Base-by-base conservation (phyloP, 2,888 invertebrate species). In the Megastigmus dorsalis region DNA sequence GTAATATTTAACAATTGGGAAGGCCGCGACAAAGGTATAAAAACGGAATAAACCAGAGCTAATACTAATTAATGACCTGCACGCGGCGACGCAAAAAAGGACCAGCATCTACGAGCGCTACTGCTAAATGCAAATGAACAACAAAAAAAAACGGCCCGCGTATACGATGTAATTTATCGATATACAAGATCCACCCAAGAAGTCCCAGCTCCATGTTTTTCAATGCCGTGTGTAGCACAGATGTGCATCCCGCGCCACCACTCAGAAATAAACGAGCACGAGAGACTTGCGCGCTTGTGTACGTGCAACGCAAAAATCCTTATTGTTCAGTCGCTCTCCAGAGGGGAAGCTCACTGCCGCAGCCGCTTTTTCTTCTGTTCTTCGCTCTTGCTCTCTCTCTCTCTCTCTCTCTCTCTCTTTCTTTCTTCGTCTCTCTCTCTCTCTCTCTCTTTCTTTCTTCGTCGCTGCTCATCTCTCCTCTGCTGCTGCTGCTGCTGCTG, bases 301-400 rank as follows among this genome's bases (percentile, higher is more conserved):
- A n/a, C n/a, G n/a, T n/a, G n/a, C n/a, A n/a, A n/a, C 20, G 55
- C 67, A 74, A 59, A 74, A 74, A 43, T 74, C 15, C 59, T 67
- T 74, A 74, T 68, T 74, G 74, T 68, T 66, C 69, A 45, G 65
- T 74, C 28, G 23, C 60, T 62, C 60, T 62, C 43, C 20, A 30
- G 41, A 59, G 26, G 30, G 43, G 48, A 65, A 57, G 45, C 43
- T 28, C n/a, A n/a, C n/a, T n/a, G n/a, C n/a, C n/a, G n/a, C n/a
- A n/a, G 68, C 50, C 18, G 55, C n/a, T 52, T 36, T 41, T 65
- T 41, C 52, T 52, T 2, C 18, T 7, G 1, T 45, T 36, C 13
- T 15, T n/a, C 3, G 52, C 6, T 60, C 41, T 60, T 52, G 52
- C 43, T 43, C 30, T 59, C 33, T 67, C 45, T 48, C 65, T 74